Evolutionary conservation across 1,140 invertebrate genomes (phyloP).

Genomic region (Saccostrea cuccullata): DNA sequence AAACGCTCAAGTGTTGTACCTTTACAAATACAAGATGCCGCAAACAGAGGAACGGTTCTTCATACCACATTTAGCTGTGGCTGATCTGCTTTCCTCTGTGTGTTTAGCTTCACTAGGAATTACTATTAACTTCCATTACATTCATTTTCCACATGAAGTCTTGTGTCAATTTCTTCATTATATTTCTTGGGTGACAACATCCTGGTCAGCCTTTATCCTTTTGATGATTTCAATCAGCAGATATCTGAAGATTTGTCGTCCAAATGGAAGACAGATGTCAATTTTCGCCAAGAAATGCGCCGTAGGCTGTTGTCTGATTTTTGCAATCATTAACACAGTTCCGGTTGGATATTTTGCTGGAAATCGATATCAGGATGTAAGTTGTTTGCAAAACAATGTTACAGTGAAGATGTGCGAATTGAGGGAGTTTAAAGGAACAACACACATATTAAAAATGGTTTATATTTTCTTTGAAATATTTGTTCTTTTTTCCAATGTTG

Average conservation of each 20-base stretch:
- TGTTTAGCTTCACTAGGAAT: constrained; percentile 41
- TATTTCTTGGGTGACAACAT: constrained; percentile 42
- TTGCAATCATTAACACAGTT: neutral
- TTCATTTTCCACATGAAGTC: constrained; percentile 12
- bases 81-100: constrained; percentile 44
- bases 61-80: constrained; percentile 46
- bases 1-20: neutral
- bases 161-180: constrained; percentile 50
- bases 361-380: neutral
- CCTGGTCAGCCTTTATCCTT: constrained; percentile 42
- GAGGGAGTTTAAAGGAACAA: neutral
- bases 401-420: neutral
- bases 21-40: constrained; percentile 1
- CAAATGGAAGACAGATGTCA: constrained; percentile 47
- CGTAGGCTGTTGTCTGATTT: neutral
- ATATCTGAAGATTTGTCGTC: constrained; percentile 55
- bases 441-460: neutral
- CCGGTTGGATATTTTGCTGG: neutral
- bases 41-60: constrained; percentile 49
- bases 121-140: constrained; percentile 40
- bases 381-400: neutral
- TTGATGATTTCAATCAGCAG: constrained; percentile 45
- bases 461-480: constrained; percentile 15
- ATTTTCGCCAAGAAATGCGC: constrained; percentile 39
- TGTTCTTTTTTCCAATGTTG: neutral